A percentile compares a stretch with the other conserved stretches of the same genome.
Conservation (phyloP, 2,888 invertebrate species). For the Nemoura dubitans region DNA sequence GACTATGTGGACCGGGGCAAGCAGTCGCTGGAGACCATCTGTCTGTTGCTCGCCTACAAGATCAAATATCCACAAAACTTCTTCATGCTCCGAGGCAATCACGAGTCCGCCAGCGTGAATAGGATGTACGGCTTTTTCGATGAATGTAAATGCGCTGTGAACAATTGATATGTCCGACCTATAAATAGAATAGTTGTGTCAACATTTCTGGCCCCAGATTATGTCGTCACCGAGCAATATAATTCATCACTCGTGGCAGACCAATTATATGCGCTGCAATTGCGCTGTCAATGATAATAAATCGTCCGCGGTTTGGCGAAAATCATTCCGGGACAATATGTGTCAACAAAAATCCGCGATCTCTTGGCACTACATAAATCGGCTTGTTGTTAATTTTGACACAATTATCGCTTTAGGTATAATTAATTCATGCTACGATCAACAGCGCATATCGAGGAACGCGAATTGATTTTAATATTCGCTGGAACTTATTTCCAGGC, state of each 20-base stretch:
- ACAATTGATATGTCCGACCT: no score
- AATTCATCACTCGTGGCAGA: background rate
- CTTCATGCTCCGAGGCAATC: background rate
- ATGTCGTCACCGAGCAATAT: background rate
- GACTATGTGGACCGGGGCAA: background rate
- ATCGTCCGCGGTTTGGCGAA: background rate
- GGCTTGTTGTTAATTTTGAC: background rate
- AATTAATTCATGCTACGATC: no score
- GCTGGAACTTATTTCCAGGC: slow-evolving; percentile 26
- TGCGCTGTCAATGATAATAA: background rate
- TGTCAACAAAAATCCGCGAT: background rate
- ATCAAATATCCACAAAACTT: background rate
- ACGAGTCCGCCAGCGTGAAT: background rate
- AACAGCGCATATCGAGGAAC: background rate
- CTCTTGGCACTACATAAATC: background rate
- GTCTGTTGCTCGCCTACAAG: background rate
- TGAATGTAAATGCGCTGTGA: background rate
- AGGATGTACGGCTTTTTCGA: background rate
- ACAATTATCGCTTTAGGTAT: background rate
- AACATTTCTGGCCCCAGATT: background rate
- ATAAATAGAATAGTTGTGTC: background rate
- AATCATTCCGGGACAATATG: background rate
- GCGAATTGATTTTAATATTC: no score
- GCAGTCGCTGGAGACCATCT: background rate
- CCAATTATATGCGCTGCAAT: background rate